Evolutionary conservation across 2,888 invertebrate genomes (phyloP), one percentile per base, ranked within the genome.

Genomic region (Seira musarum): DNA sequence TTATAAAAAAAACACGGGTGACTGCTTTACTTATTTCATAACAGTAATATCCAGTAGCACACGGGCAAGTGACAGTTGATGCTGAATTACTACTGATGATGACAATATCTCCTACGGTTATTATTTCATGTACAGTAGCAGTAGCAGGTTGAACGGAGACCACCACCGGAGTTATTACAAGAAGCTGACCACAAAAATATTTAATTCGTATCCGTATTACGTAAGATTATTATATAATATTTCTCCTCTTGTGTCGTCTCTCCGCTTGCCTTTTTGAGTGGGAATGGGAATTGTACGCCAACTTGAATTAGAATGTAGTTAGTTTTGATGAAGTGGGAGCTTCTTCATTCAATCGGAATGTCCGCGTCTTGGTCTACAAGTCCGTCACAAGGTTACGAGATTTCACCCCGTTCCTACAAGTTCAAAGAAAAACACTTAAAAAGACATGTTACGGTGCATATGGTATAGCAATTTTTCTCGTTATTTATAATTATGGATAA

Each of bases 71-170:
- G 53, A 22, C 22, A 19, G 60, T n/a, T n/a, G 21, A n/a, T 68
- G 25, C 15, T 68, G 68, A 63, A 63, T 63, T 63, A 63, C 21
- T n/a, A n/a, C n/a, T n/a, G n/a, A n/a, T 63, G 63, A 63, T 63
- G 63, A 63, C 40, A 40, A 40, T 40, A 40, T 40, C 40, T 40
- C 40, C n/a, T 40, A 40, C 40, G n/a, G n/a, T n/a, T 40, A 40
- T 40, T 40, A 40, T 40, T 40, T 40, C 40, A 40, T 40, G 6
- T 40, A 40, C 40, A 40, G 40, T 40, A 40, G n/a, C n/a, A n/a
- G n/a, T n/a, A n/a, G 40, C 40, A 40, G 40, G 40, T 40, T 40
- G 6, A 40, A 40, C 22, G 57, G 10, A 63, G 63, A 19, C 22
- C 21, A 17, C 17, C 21, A 17, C 17, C 10, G 63, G 15, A 19